Base-by-base conservation (phyloP, 2,113 vertebrate species). In the Oncorhynchus kisutch region DNA sequence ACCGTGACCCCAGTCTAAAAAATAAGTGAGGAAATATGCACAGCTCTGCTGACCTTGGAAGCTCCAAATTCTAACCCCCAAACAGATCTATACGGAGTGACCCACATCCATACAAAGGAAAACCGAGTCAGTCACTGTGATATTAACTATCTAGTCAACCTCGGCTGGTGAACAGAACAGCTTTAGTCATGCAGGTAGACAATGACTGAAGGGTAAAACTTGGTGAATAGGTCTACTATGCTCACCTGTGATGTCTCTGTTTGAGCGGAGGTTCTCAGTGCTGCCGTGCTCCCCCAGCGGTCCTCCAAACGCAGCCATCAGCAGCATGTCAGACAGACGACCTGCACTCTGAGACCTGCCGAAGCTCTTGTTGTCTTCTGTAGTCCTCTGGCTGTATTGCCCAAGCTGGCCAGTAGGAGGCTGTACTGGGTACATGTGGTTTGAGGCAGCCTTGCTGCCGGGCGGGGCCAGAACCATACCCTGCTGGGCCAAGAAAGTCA, bases 301-400 rank as follows among this genome's bases (percentile, higher is more conserved):
- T 0, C 93, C 92, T 22, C 97, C 97, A 76, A 99, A 99, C 0
- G 98, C 98, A 20, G 98, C 97, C 93, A 96, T 97, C 25, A 99
- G 93, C 22, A 99, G 92, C 86, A 99, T 91, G 78, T 99, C 97
- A 0, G 98, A 98, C 84, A 99, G 93, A 67, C 95, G 95, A 24
- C 97, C 95, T 0, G 96, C 94, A 79, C 97, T 99, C 60, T 97
- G 94, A 22, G 97, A 99, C 78, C 95, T 94, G 85, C 91, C 93
- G 67, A 96, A 95, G 79, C 91, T 92, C 83, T 91, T 94, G 81
- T 86, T n/a, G 25, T 97, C 94, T n/a, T 98, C 95, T 1, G 84
- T 73, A 45, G 39, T 45, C 11, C 92, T 89, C 72, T 84, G 84
- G 84, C 94, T 67, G 48, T 92, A 92, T 8, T 95, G 79, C 24